Base-by-base conservation (phyloP, 2,888 invertebrate genomes). In the Diadegma fenestrale region DNA sequence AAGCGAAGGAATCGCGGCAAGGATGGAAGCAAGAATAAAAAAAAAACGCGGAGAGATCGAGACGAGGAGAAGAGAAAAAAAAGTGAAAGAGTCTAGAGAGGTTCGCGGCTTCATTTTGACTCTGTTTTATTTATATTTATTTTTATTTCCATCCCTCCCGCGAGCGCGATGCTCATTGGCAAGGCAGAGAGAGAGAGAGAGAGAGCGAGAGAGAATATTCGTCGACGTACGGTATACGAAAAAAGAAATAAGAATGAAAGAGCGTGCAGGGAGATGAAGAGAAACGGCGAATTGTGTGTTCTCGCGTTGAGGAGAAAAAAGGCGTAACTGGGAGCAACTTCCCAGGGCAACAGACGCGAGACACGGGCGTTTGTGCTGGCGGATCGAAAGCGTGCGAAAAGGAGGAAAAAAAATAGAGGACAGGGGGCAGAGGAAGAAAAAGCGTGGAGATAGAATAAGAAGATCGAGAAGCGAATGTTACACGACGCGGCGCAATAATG, bases 391-490 rank as follows among this genome's bases (percentile, higher is more conserved):
- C 17, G 41, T 58, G 41, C 19, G 22, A 72, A 37, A 54, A 80
- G 26, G 68, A 75, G 19, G 14, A 5, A 30, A 26, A 30, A 12
- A n/a, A 8, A 43, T 43, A 14, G 6, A 41, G 37, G 17, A 54
- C 2, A 58, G 51, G 51, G 43, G 41, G 54, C 41, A 64, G 48
- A 41, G 26, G 68, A 80, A 41, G 61, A 79, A 61, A 76, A 22
- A 66, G 79, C 72, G 26, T n/a, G 37, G 33, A 37, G 54, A 43
- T 41, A 54, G 68, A 69, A 81, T 45, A 63, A 71, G 41, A 64
- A 54, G 64, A 77, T 72, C 26, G 63, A 68, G 33, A 68, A 26
- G 66, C 37, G 12, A 72, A 77, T 45, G 77, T 84, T 84, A 80
- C 80, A 76, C 51, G 75, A 58, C 51, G 71, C 84, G 77, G 76